These are phyloP conservation scores for Eristalis tenax DNA, from an alignment of 2,888 invertebrate genomes.

Conservation along the genomic window DNA sequence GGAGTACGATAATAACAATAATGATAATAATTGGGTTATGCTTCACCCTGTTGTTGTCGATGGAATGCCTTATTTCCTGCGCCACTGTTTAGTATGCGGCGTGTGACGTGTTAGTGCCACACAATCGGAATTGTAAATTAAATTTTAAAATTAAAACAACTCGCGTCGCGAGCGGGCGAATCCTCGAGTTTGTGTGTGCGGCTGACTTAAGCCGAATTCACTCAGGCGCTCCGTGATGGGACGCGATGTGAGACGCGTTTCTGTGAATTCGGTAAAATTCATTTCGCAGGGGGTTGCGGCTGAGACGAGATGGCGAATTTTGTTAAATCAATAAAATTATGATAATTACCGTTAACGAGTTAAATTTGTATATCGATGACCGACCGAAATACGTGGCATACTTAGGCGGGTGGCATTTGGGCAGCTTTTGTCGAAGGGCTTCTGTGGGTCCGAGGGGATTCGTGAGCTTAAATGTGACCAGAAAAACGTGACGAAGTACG, in stretches of 20 bases:
- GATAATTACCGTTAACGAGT: conserved; percentile 16
- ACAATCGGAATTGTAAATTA: conserved; percentile 36
- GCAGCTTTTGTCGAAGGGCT: no score
- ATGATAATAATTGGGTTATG: conserved; percentile 49
- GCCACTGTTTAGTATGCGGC: background rate
- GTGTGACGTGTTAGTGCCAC: background rate
- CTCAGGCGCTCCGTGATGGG: background rate
- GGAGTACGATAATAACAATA: conserved; percentile 26
- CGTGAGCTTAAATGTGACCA: no score
- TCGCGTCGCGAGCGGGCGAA: background rate
- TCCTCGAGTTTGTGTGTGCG: no score
- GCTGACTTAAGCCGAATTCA: background rate
- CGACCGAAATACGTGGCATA: background rate
- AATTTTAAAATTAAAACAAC: conserved; percentile 25
- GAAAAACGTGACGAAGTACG: no score
- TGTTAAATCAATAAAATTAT: conserved; percentile 29
- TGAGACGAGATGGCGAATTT: background rate
- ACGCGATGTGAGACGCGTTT: background rate
- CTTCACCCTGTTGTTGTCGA: background rate
- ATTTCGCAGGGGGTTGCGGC: background rate
- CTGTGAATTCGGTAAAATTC: conserved; percentile 1
- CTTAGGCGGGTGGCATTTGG: background rate
- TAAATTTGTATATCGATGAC: conserved; percentile 6
- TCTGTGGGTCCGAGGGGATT: no score
- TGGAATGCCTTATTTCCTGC: background rate